Conservation (phyloP, 2,113 vertebrate species). For the Apodemus sylvaticus region DNA sequence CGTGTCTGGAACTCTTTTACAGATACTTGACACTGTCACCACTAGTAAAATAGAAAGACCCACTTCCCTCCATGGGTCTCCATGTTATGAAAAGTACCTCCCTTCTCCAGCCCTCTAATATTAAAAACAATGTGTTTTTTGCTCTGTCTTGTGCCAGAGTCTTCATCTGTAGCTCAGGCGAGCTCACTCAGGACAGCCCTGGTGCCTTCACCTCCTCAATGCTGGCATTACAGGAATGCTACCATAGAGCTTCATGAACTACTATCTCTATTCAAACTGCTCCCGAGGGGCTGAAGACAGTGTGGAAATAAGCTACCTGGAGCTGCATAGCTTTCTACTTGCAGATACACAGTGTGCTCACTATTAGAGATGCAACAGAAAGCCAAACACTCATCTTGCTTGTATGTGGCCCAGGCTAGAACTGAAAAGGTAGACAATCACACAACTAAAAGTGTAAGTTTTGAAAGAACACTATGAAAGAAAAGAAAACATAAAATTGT, state of each 20-base stretch:
- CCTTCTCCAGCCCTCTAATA: background rate
- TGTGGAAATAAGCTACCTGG: background rate
- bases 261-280: background rate
- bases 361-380: background rate
- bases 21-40: background rate
- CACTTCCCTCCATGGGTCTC: background rate
- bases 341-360: background rate
- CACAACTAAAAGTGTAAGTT: background rate
- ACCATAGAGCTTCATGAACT: background rate
- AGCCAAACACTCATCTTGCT: background rate
- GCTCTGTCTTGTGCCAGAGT: background rate
- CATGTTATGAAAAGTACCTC: background rate
- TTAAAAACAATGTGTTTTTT: background rate
- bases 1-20: slow-evolving; percentile 23
- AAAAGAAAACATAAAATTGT: background rate
- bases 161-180: background rate
- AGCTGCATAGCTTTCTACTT: background rate
- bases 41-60: background rate
- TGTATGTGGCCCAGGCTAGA: background rate
- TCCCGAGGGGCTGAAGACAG: background rate
- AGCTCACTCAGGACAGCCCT: background rate
- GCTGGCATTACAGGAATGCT: background rate
- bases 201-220: background rate
- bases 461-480: background rate
- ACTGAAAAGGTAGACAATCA: background rate